Evolutionary conservation across 1,140 invertebrate species (phyloP).

Genomic region (Forficula auricularia): DNA sequence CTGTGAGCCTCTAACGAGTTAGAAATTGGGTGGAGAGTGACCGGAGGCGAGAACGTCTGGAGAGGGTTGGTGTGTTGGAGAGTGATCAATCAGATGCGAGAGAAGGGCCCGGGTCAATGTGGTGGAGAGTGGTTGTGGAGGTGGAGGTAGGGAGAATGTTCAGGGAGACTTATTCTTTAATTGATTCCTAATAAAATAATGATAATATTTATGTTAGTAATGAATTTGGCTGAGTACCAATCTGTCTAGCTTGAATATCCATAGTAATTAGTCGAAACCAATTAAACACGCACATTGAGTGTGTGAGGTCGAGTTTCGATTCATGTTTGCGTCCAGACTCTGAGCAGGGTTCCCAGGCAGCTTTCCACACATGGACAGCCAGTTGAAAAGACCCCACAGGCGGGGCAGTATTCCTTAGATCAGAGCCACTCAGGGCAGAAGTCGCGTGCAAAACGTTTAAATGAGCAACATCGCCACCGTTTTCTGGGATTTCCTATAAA

Average conservation of each 20-base stretch:
- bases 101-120: no score
- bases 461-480: conserved; percentile 72
- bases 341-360: conserved; percentile 17
- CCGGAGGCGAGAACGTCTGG: no score
- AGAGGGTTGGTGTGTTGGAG: no score
- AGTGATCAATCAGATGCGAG: no score
- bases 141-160: no score
- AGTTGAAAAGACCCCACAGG: conserved; percentile 7
- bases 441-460: conserved; percentile 54
- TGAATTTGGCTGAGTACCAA: no score
- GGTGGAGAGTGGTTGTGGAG: no score
- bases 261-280: conserved; percentile 31
- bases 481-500: conserved; percentile 75
- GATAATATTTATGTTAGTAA: no score
- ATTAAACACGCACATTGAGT: conserved; percentile 35
- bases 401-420: conserved; percentile 27
- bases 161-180: no score
- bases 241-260: conserved; percentile 36
- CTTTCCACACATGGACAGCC: conserved; percentile 21
- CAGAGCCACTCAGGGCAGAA: conserved; percentile 34
- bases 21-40: no score
- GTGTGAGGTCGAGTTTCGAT: conserved; percentile 37
- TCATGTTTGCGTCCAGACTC: conserved; percentile 28
- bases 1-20: no score
- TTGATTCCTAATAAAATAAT: no score